Conservation (phyloP, 2,113 vertebrate genomes). For the Hippoglossus stenolepis region DNA sequence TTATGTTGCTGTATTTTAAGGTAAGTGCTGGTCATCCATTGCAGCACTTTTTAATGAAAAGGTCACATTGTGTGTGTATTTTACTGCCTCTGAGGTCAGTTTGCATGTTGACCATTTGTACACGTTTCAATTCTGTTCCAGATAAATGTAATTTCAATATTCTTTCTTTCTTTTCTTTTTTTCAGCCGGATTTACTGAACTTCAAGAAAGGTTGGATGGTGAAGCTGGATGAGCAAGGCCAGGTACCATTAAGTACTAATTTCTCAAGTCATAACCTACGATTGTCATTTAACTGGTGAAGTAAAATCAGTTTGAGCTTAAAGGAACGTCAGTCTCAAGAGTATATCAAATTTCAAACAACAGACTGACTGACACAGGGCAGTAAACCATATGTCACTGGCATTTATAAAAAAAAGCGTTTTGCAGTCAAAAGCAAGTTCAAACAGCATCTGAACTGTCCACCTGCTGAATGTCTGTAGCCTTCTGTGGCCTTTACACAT, state of each 20-base stretch:
- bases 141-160: not conserved
- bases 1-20: slow-evolving; percentile 7
- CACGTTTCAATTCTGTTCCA: not conserved
- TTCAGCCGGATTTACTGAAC: slow-evolving; percentile 85
- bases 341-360: not conserved
- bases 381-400: too few species aligned
- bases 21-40: slow-evolving; percentile 1
- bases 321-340: not conserved
- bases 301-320: not conserved
- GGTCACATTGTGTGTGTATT: slow-evolving; percentile 13
- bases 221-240: slow-evolving; percentile 84
- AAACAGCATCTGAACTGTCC: slow-evolving; percentile 7
- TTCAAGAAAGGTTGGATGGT: slow-evolving; percentile 90
- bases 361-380: not conserved
- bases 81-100: slow-evolving; percentile 1
- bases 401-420: not conserved
- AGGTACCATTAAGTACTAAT: slow-evolving; percentile 66
- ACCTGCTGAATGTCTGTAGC: too few species aligned
- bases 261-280: not conserved
- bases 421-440: slow-evolving; percentile 13
- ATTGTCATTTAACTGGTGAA: not conserved
- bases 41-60: not conserved
- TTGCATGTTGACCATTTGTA: slow-evolving; percentile 22
- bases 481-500: too few species aligned
- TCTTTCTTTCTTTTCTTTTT: slow-evolving; percentile 5